A percentile compares a stretch with the other conserved stretches of the same genome.
Evolutionary conservation across 2,797 vertebrate genomes (phyloP).

Genomic region (Sarcophilus harrisii): DNA sequence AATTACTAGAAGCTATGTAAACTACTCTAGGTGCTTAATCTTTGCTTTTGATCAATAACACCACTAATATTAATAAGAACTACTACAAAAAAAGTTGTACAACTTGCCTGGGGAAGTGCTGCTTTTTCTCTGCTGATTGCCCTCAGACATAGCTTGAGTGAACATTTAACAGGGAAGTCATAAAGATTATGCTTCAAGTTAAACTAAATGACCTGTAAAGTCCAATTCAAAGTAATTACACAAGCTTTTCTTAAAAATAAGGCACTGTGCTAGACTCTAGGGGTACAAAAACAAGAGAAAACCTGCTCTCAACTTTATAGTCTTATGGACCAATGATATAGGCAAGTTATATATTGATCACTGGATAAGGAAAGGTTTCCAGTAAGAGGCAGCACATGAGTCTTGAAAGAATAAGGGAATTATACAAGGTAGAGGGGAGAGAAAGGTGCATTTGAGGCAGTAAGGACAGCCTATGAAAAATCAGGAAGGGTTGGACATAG

Average conservation of each 20-base stretch:
- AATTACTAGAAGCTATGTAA: background rate
- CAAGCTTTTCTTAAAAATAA: background rate
- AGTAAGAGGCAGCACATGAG: background rate
- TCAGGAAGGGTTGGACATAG: background rate
- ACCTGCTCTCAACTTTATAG: background rate
- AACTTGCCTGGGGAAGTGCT: background rate
- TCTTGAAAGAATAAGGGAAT: background rate
- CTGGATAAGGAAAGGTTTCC: background rate
- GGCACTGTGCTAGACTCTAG: background rate
- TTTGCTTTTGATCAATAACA: background rate
- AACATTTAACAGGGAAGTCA: background rate
- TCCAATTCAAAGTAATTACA: background rate
- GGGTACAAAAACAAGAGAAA: background rate
- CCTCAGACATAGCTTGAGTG: background rate
- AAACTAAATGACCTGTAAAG: background rate
- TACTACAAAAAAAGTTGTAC: background rate
- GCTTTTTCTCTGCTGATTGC: background rate
- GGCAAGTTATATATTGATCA: background rate
- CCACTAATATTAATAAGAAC: background rate
- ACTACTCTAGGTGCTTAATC: background rate
- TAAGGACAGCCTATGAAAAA: background rate
- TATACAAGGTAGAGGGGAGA: background rate
- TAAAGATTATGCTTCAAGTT: background rate
- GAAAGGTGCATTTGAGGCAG: background rate
- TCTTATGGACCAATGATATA: background rate